phyloP scores from a whole-genome alignment of 1,140 invertebrate genomes.

The Drosophila sulfurigaster region DNA sequence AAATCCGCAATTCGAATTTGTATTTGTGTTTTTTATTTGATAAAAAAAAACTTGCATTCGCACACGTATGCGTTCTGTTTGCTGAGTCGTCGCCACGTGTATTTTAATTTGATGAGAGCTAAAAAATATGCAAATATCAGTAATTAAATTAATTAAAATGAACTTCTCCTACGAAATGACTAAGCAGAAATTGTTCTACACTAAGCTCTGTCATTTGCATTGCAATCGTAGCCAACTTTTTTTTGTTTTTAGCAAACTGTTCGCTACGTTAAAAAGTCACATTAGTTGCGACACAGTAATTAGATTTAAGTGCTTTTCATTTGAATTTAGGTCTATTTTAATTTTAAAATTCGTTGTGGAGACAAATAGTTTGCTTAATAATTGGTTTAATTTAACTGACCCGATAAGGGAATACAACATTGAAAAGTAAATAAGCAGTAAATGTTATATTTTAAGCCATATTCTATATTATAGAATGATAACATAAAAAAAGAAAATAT shows the following conservation, averaged over 20 bases:
- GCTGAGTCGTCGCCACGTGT: conserved; percentile 53
- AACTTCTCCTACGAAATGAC: conserved; percentile 51
- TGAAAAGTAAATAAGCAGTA: no score
- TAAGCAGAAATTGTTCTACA: conserved; percentile 49
- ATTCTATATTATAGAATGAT: no score
- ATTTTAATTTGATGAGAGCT: conserved; percentile 59
- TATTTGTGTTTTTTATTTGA: conserved; percentile 57
- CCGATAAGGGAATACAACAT: no score
- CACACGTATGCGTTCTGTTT: conserved; percentile 14
- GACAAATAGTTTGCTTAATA: neutral
- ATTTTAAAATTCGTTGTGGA: conserved; percentile 1
- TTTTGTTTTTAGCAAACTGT: neutral
- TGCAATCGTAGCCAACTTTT: neutral
- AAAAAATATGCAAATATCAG: conserved; percentile 66
- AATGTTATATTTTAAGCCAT: no score
- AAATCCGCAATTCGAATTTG: no score
- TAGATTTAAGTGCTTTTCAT: conserved; percentile 9
- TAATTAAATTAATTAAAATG: conserved; percentile 78
- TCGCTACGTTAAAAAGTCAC: neutral
- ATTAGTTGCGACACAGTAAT: conserved; percentile 2
- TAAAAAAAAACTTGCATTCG: conserved; percentile 24
- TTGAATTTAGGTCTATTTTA: conserved; percentile 6
- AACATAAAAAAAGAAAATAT: no score
- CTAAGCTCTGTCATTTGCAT: conserved; percentile 13
- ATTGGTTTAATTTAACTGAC: neutral